Conservation (phyloP, 1,140 invertebrate species). For the Atta cephalotes region DNA sequence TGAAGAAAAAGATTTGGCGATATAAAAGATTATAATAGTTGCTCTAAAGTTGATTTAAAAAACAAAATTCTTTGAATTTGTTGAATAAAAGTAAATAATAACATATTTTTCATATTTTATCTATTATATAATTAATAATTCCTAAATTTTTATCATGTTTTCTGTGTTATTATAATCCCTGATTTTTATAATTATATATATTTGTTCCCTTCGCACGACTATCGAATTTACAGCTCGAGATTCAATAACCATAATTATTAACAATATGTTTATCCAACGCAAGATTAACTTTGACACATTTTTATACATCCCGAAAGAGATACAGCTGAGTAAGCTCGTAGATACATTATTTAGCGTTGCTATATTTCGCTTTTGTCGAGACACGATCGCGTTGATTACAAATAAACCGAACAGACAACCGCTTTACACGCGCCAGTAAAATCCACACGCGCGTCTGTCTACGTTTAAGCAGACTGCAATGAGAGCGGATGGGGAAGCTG, state of each 20-base stretch:
- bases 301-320: not conserved
- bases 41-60: not conserved
- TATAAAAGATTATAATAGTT: not conserved
- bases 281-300: not conserved
- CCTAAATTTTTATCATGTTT: not conserved
- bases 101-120: not conserved
- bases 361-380: constrained; percentile 56
- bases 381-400: constrained; percentile 73
- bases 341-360: constrained; percentile 42
- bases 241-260: not conserved
- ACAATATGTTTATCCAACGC: not conserved
- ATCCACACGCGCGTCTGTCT: constrained; percentile 58
- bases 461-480: constrained; percentile 56
- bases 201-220: not conserved
- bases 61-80: not conserved
- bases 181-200: not conserved
- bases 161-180: not conserved
- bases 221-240: not conserved
- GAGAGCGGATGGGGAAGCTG: constrained; percentile 29
- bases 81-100: not conserved
- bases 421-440: constrained; percentile 57
- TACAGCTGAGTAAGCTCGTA: not conserved
- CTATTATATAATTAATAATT: not conserved
- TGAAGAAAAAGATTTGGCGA: constrained; percentile 46
- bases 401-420: constrained; percentile 74